These are phyloP conservation scores for Crossocerus cetratus DNA, from an alignment of 2,888 invertebrate genomes.

Conservation along the genomic window DNA sequence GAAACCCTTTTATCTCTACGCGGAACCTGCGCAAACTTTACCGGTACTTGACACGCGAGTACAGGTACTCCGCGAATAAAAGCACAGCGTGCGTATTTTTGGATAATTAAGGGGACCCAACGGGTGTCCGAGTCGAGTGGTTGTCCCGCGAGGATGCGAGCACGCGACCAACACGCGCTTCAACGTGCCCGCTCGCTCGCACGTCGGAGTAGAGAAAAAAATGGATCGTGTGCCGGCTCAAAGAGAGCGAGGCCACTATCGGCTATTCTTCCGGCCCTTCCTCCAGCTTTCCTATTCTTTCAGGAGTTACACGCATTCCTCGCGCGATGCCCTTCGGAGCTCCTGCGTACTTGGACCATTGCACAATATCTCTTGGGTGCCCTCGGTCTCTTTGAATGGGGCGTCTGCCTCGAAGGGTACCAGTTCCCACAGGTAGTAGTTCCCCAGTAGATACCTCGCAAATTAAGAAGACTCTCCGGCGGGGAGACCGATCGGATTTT, in stretches of 20 bases:
- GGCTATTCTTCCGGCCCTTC: constrained; percentile 35
- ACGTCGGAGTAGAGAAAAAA: constrained; percentile 36
- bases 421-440: constrained; percentile 58
- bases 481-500: constrained; percentile 3
- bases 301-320: constrained; percentile 31
- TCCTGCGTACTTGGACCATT: constrained; percentile 31
- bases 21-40: too few species aligned
- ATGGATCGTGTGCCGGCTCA: constrained; percentile 57
- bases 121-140: constrained; percentile 12
- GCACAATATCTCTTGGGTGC: constrained; percentile 34
- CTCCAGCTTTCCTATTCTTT: constrained; percentile 1
- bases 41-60: neutral
- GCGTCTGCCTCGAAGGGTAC: constrained; percentile 20
- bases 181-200: constrained; percentile 21
- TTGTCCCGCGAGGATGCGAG: constrained; percentile 33
- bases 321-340: constrained; percentile 9
- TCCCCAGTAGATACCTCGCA: constrained; percentile 5
- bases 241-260: constrained; percentile 20
- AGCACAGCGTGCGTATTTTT: neutral
- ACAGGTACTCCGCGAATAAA: neutral
- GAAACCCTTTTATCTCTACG: too few species aligned
- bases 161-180: constrained; percentile 65
- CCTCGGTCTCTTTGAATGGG: constrained; percentile 9
- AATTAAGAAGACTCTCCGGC: constrained; percentile 8
- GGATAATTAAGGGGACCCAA: constrained; percentile 12